Conservation (phyloP, 2,113 vertebrate species). For the Dicrurus megarhynchus region DNA sequence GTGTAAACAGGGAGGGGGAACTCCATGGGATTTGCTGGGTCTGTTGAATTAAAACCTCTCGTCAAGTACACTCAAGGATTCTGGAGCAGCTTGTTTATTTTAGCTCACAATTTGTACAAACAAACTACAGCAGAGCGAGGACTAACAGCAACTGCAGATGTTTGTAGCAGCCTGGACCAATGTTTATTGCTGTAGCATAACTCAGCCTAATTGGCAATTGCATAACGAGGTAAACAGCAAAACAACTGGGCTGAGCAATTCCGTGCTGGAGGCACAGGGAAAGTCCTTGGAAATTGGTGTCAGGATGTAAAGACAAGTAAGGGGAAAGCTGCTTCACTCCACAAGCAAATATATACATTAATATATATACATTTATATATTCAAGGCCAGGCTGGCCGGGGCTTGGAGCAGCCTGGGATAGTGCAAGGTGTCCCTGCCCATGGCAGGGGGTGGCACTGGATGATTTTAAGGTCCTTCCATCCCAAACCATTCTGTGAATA, state of each 20-base stretch:
- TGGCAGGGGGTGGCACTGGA: neutral
- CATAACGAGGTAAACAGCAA: neutral
- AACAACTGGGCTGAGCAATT: neutral
- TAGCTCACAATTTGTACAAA: neutral
- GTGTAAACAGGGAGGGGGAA: neutral
- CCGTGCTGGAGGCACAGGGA: neutral
- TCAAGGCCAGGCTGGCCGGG: accelerated
- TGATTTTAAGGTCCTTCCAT: neutral
- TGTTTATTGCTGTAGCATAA: neutral
- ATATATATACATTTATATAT: neutral
- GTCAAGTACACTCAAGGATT: neutral
- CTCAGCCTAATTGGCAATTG: neutral
- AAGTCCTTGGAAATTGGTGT: neutral
- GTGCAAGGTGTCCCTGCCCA: neutral
- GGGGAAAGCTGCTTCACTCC: neutral
- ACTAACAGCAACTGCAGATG: neutral
- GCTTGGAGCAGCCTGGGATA: neutral
- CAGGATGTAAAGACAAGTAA: neutral
- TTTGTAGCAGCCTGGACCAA: neutral
- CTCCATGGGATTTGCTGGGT: neutral
- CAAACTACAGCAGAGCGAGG: neutral
- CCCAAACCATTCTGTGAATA: neutral
- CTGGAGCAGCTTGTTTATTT: conserved; percentile 18
- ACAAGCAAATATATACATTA: neutral
- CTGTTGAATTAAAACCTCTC: neutral